Percentiles rank a stretch among this genome's conserved stretches.
These are phyloP conservation scores for Drosophila varians DNA, from an alignment of 1,140 invertebrate genomes.

Conservation along the genomic window DNA sequence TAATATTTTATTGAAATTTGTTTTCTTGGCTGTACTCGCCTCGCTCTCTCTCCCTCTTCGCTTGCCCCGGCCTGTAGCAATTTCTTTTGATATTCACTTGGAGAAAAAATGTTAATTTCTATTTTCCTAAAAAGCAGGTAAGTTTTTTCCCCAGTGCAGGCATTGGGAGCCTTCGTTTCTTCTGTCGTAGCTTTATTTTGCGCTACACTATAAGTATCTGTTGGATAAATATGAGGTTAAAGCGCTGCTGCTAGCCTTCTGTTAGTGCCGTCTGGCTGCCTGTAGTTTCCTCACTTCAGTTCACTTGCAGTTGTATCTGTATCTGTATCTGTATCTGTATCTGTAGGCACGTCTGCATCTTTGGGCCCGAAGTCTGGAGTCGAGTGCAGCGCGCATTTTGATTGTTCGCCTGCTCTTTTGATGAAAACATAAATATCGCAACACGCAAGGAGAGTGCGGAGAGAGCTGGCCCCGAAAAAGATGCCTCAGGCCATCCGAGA, in stretches of 20 bases:
- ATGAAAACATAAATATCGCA: constrained; percentile 80
- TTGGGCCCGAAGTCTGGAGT: constrained; percentile 41
- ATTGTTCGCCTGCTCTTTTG: constrained; percentile 79
- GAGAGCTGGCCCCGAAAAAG: constrained; percentile 37
- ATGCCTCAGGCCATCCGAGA: constrained; percentile 57
- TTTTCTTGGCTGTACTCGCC: constrained; percentile 63
- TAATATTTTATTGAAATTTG: constrained; percentile 83
- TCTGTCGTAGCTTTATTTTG: constrained; percentile 64
- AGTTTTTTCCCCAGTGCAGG: not conserved
- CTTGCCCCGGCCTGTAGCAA: not conserved
- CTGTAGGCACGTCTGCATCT: constrained; percentile 34
- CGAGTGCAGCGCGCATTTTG: constrained; percentile 75
- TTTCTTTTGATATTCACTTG: constrained; percentile 26
- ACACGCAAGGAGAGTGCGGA: constrained; percentile 26
- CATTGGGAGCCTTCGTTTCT: constrained; percentile 48
- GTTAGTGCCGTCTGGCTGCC: constrained; percentile 52
- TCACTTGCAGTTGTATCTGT: constrained; percentile 45
- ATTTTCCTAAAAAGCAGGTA: no score
- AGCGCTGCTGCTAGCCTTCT: constrained; percentile 79
- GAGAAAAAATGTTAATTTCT: constrained; percentile 7
- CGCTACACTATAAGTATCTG: constrained; percentile 75
- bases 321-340: constrained; percentile 42
- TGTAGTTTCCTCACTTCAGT: constrained; percentile 45
- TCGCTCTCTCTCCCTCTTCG: constrained; percentile 13
- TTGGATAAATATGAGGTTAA: constrained; percentile 83